Conservation (phyloP, 2,888 invertebrate genomes). For the Parascotia fuliginaria region DNA sequence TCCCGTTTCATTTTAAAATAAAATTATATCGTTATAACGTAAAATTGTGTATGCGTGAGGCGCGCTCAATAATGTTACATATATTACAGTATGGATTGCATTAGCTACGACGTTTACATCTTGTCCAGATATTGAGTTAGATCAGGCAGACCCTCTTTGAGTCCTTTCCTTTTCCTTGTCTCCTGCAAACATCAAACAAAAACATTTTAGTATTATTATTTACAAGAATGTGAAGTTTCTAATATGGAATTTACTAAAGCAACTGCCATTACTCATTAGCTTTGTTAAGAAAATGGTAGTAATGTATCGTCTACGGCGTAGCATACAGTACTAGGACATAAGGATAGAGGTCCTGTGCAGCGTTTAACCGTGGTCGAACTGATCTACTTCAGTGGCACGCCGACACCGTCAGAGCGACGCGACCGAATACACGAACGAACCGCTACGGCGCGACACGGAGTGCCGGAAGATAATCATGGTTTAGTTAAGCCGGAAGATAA, state of each 20-base stretch:
- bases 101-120: conserved; percentile 91
- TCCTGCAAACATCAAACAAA: conserved; percentile 85
- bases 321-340: conserved; percentile 90
- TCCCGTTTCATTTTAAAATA: conserved; percentile 51
- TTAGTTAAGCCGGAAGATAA: background rate
- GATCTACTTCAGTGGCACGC: conserved; percentile 88
- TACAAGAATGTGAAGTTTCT: background rate
- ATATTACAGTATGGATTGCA: conserved; percentile 79
- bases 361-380: conserved; percentile 84
- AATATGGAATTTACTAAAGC: no score
- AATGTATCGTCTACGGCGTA: conserved; percentile 83
- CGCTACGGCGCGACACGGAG: conserved; percentile 68
- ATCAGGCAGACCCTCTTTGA: conserved; percentile 99
- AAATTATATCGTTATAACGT: conserved; percentile 51
- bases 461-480: conserved; percentile 54
- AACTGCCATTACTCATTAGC: no score
- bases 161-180: conserved; percentile 99
- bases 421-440: conserved; percentile 67
- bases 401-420: conserved; percentile 58
- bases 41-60: conserved; percentile 69
- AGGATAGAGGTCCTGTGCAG: conserved; percentile 93
- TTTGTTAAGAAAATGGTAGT: background rate
- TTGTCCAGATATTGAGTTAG: conserved; percentile 98
- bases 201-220: background rate
- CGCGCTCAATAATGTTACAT: conserved; percentile 75